Conservation (phyloP, 2,797 vertebrate genomes). For the Rhinogobio ventralis region DNA sequence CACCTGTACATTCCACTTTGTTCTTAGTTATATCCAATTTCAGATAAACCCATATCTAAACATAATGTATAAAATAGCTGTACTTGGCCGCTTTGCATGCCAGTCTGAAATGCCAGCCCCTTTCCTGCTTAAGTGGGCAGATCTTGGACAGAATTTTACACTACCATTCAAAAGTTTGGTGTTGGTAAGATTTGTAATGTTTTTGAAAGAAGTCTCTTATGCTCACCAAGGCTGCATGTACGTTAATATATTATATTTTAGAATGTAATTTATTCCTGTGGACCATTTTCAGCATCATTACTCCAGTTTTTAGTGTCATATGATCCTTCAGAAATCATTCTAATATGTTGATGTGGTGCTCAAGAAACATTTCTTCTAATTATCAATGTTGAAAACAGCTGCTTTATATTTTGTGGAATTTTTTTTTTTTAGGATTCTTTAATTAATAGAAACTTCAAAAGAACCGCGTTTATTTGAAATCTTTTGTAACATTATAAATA, state of each 20-base stretch:
- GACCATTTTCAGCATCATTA: neutral
- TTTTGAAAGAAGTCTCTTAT: neutral
- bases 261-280: neutral
- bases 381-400: neutral
- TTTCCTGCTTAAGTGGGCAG: neutral
- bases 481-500: neutral
- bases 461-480: neutral
- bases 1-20: slow-evolving; percentile 22
- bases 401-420: too few relatives aligned
- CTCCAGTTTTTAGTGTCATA: neutral
- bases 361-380: neutral
- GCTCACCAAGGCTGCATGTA: neutral
- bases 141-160: neutral
- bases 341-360: neutral
- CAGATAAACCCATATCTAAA: slow-evolving; percentile 20
- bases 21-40: slow-evolving; percentile 7
- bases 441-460: neutral
- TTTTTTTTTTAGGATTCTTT: neutral
- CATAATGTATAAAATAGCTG: neutral
- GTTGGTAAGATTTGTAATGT: neutral
- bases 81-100: neutral
- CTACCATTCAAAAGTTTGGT: neutral
- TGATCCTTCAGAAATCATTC: neutral
- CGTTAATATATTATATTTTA: too few relatives aligned
- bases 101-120: neutral